Evolutionary conservation across 2,797 vertebrate species (phyloP).

Genomic region (Aythya fuligula): DNA sequence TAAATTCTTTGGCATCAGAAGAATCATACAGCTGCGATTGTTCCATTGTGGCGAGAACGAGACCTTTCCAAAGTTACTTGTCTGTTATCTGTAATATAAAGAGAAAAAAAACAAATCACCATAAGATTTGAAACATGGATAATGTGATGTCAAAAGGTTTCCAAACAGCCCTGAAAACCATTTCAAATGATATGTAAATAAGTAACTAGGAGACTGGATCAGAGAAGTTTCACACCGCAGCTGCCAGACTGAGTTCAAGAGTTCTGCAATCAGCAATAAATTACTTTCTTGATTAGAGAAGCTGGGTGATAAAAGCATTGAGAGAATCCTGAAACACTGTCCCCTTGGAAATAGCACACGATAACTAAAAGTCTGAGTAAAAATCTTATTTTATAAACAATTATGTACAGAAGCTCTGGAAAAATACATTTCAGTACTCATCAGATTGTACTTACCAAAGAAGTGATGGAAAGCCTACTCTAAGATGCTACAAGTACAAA

Average conservation of each 20-base stretch:
- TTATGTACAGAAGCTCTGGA: slow-evolving; percentile 29
- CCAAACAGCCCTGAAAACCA: slow-evolving; percentile 74
- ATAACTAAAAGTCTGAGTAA: slow-evolving; percentile 56
- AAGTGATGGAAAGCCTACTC: not conserved
- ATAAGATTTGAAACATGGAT: slow-evolving; percentile 64
- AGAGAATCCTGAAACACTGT: slow-evolving; percentile 74
- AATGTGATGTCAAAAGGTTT: slow-evolving; percentile 75
- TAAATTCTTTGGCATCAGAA: slow-evolving; percentile 87
- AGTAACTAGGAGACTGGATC: slow-evolving; percentile 81
- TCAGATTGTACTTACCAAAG: slow-evolving; percentile 65
- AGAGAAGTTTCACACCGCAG: slow-evolving; percentile 81
- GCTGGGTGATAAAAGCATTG: slow-evolving; percentile 76
- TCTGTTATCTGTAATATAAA: slow-evolving; percentile 91
- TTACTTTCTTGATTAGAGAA: slow-evolving; percentile 81
- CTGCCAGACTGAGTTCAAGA: slow-evolving; percentile 81
- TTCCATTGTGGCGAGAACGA: slow-evolving; percentile 93
- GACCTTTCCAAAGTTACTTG: slow-evolving; percentile 93
- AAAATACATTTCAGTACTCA: slow-evolving; percentile 62
- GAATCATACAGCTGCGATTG: slow-evolving; percentile 88
- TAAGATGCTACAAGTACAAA: not conserved
- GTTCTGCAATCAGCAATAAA: slow-evolving; percentile 82
- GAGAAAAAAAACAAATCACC: slow-evolving; percentile 74
- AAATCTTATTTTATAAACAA: slow-evolving; percentile 54
- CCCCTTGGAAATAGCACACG: slow-evolving; percentile 69
- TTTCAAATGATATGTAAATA: slow-evolving; percentile 82